Evolutionary conservation across 2,888 invertebrate genomes (phyloP), one percentile per base, ranked within the genome.

Genomic region (Epiblema foenella): DNA sequence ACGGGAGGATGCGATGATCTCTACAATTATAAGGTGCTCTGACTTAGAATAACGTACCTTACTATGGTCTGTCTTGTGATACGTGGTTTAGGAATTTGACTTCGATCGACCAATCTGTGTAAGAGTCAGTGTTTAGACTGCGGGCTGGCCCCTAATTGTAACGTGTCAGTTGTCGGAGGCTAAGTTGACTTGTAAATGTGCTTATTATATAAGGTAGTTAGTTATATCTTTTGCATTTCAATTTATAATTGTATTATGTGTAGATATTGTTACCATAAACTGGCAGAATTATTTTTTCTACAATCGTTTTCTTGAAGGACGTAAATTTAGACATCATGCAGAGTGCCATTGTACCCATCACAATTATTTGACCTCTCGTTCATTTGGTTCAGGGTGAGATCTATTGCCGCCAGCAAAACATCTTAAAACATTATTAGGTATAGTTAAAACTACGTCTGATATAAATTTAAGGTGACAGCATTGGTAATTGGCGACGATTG

Each of bases 21-120:
- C 93, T 93, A 93, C 93, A 92, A 93, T 93, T 93, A 90, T 92
- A 92, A 93, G 93, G 93, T 94, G 93, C 94, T 94, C 93, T 91
- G 89, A 90, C 85, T 88, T 93, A 92, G 90, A 87, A 88, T 89
- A 67, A 71, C 66, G 67, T 89, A 91, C 89, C 89, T 70, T 60
- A 70, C 69, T 86, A 85, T 86, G 89, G 87, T 86, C 87, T 85
- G 86, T 89, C 89, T 89, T 90, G 91, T 91, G 92, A 91, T 91
- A 90, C 69, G 85, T 84, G 86, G 82, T 81, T 79, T 88, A 89
- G 84, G 85, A 84, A 86, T 85, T 86, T 83, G 84, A 87, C 86
- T 86, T 84, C 81, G 89, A 88, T 85, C 88, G 91, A 91, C 92
- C 91, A 90, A 91, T 90, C 81, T 88, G 84, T 87, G 83, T 86